phyloP scores from a whole-genome alignment of 2,888 invertebrate species.

The Parasteatoda lunata region DNA sequence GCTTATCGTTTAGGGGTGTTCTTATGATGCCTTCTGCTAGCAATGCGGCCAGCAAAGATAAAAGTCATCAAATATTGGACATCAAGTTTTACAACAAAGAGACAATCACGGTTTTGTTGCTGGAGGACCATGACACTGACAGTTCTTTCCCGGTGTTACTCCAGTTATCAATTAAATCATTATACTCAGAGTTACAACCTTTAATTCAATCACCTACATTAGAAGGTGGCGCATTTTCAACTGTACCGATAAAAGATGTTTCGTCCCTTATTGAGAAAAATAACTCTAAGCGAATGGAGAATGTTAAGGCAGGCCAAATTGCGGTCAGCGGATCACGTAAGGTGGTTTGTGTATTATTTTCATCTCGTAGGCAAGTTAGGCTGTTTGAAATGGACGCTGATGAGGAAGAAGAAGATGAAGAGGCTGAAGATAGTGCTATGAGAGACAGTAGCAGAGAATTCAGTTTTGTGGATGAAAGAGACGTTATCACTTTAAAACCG shows the following conservation, averaged over 20 bases:
- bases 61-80: slow-evolving; percentile 72
- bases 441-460: slow-evolving; percentile 41
- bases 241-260: slow-evolving; percentile 26
- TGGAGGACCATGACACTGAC: slow-evolving; percentile 69
- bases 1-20: slow-evolving; percentile 2
- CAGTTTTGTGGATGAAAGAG: slow-evolving; percentile 8
- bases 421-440: slow-evolving; percentile 52
- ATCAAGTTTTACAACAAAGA: slow-evolving; percentile 74
- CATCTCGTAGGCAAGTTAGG: slow-evolving; percentile 85
- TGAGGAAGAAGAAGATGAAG: slow-evolving; percentile 87
- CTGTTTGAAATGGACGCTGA: slow-evolving; percentile 95
- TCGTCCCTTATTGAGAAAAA: slow-evolving; percentile 32
- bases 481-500: neutral
- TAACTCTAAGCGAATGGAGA: slow-evolving; percentile 72
- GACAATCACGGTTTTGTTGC: slow-evolving; percentile 73
- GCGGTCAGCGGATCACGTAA: slow-evolving; percentile 89
- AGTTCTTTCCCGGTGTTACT: slow-evolving; percentile 70
- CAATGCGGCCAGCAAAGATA: neutral
- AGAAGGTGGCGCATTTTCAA: neutral
- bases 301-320: slow-evolving; percentile 78
- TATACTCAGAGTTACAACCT: slow-evolving; percentile 5
- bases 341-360: slow-evolving; percentile 88
- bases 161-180: slow-evolving; percentile 72
- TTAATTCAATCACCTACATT: neutral
- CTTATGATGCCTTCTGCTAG: slow-evolving; percentile 1